Conservation (phyloP, 2,888 invertebrate species). For the Tetanocera ferruginea region DNA sequence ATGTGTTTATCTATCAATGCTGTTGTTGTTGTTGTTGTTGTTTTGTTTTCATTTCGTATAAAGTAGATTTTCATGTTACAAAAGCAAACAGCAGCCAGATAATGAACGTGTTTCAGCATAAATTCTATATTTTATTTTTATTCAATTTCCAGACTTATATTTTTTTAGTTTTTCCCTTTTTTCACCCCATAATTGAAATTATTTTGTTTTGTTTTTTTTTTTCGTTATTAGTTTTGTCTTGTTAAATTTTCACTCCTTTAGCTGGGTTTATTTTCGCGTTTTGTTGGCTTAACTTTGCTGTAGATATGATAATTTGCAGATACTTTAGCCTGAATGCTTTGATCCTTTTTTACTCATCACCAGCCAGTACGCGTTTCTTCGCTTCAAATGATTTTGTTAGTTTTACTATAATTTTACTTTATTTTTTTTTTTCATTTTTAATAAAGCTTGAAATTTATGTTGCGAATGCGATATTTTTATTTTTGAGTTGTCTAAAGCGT, state of each 20-base stretch:
- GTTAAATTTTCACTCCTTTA: neutral
- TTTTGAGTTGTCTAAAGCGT: neutral
- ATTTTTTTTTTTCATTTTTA: neutral
- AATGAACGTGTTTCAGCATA: conserved; percentile 19
- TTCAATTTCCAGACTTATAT: conserved; percentile 2
- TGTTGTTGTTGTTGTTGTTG: conserved; percentile 2
- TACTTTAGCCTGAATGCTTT: neutral
- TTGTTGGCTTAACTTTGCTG: neutral
- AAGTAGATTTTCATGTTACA: conserved; percentile 60
- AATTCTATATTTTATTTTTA: conserved; percentile 15
- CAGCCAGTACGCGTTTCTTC: neutral
- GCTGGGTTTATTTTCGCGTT: neutral
- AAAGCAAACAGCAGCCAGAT: conserved; percentile 38
- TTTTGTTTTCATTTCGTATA: neutral
- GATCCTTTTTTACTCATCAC: neutral
- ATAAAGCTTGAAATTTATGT: neutral
- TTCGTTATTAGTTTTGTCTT: neutral
- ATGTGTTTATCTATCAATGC: neutral
- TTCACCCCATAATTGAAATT: neutral
- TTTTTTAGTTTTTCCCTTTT: neutral
- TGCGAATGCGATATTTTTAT: neutral
- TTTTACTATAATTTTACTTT: neutral
- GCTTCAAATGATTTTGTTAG: neutral
- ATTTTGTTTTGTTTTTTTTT: neutral
- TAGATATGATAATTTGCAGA: neutral